phyloP scores from a whole-genome alignment of 2,113 vertebrate species.

The Colinus virginianus region DNA sequence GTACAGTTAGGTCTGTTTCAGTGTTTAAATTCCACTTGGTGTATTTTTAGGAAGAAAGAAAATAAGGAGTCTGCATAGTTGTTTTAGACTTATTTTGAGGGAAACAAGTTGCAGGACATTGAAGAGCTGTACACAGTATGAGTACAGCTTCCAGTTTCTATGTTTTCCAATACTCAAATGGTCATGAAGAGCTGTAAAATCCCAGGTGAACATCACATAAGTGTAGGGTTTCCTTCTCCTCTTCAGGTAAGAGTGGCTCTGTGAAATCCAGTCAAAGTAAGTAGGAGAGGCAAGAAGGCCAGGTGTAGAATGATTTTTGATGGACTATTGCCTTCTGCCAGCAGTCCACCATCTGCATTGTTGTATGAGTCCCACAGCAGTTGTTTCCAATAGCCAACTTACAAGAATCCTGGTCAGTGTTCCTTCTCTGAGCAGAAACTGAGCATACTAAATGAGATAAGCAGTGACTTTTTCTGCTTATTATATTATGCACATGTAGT shows the following conservation, averaged over 20 bases:
- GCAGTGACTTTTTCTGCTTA: neutral
- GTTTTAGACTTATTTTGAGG: neutral
- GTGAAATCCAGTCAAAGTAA: neutral
- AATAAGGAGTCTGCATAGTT: neutral
- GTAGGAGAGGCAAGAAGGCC: neutral
- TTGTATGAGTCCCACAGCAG: neutral
- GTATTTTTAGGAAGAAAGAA: neutral
- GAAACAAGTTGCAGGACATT: accelerated
- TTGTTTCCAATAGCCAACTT: neutral
- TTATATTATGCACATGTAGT: neutral
- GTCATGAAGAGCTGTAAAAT: accelerated
- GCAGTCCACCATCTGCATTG: accelerated
- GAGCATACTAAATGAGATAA: neutral
- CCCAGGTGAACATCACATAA: neutral
- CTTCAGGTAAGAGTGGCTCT: neutral
- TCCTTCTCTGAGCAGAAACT: neutral
- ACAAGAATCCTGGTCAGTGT: neutral
- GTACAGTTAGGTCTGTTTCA: neutral
- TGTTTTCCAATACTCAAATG: neutral
- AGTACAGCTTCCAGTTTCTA: neutral
- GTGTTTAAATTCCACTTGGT: neutral
- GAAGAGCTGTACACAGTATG: neutral
- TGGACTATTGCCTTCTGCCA: neutral
- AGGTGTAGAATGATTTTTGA: neutral
- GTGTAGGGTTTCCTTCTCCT: accelerated